Evolutionary conservation across 2,888 invertebrate species (phyloP).

Genomic region (Aplocera efformata): DNA sequence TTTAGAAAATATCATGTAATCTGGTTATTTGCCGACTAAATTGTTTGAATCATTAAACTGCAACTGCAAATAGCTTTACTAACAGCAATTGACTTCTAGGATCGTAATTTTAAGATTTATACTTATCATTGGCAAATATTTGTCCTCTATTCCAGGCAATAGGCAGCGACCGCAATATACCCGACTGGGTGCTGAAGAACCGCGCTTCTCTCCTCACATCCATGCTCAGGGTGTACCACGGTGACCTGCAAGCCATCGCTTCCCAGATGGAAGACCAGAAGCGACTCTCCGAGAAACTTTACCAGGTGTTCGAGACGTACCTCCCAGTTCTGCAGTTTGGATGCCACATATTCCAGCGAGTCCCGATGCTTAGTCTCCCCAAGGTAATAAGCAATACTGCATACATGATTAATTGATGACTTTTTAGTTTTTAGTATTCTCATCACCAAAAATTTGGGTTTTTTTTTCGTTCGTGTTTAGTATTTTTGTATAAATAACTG

Average conservation of each 20-base stretch:
- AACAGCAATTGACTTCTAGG: no score
- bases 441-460: no score
- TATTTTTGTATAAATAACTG: no score
- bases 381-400: slow-evolving; percentile 80
- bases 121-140: no score
- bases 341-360: slow-evolving; percentile 90
- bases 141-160: no score
- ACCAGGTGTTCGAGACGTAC: slow-evolving; percentile 94
- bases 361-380: slow-evolving; percentile 89
- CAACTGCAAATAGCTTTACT: no score
- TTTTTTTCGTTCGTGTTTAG: no score
- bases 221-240: slow-evolving; percentile 91
- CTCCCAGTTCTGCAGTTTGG: slow-evolving; percentile 91
- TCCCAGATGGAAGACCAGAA: slow-evolving; percentile 77
- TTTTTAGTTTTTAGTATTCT: no score
- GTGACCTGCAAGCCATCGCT: slow-evolving; percentile 87
- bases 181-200: slow-evolving; percentile 89
- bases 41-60: no score
- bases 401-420: background rate
- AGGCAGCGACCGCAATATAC: slow-evolving; percentile 92
- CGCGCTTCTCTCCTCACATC: slow-evolving; percentile 88
- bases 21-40: no score
- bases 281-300: slow-evolving; percentile 84
- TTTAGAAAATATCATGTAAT: no score
- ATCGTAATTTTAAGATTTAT: no score